phyloP scores from a whole-genome alignment of 92 coral and sea anemone genomes.

The Isaurus tuberculatus region DNA sequence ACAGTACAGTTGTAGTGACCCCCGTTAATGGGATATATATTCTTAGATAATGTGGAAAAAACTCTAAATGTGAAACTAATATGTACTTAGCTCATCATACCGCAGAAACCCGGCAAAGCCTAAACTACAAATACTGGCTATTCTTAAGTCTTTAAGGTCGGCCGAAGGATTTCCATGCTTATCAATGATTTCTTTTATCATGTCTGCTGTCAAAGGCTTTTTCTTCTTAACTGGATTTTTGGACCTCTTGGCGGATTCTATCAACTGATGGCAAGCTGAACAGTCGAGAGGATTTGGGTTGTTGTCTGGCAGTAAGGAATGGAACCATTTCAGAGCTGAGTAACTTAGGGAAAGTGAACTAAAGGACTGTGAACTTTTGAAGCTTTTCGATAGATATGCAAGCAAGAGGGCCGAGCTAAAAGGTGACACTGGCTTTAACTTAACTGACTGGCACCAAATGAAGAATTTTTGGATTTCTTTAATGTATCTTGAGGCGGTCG shows the following conservation, averaged over 20 bases:
- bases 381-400: slow-evolving; percentile 28
- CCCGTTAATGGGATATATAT: not conserved
- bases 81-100: not conserved
- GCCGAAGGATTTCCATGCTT: slow-evolving; percentile 26
- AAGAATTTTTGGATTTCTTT: slow-evolving; percentile 43
- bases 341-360: slow-evolving; percentile 11
- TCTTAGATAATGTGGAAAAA: no score
- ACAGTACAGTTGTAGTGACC: no score
- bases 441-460: slow-evolving; percentile 42
- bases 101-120: slow-evolving; percentile 9
- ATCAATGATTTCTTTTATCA: slow-evolving; percentile 45
- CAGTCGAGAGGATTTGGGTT: no score
- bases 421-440: slow-evolving; percentile 48
- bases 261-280: no score
- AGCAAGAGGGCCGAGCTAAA: slow-evolving; percentile 19
- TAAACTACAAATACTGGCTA: slow-evolving; percentile 35
- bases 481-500: slow-evolving; percentile 48
- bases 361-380: slow-evolving; percentile 16
- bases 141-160: slow-evolving; percentile 21
- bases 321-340: slow-evolving; percentile 57
- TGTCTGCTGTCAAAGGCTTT: slow-evolving; percentile 27
- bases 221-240: slow-evolving; percentile 45
- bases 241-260: slow-evolving; percentile 48
- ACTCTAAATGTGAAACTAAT: not conserved
- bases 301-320: slow-evolving; percentile 41